Conservation (phyloP, 2,888 invertebrate genomes). For the Keiferia lycopersicella region DNA sequence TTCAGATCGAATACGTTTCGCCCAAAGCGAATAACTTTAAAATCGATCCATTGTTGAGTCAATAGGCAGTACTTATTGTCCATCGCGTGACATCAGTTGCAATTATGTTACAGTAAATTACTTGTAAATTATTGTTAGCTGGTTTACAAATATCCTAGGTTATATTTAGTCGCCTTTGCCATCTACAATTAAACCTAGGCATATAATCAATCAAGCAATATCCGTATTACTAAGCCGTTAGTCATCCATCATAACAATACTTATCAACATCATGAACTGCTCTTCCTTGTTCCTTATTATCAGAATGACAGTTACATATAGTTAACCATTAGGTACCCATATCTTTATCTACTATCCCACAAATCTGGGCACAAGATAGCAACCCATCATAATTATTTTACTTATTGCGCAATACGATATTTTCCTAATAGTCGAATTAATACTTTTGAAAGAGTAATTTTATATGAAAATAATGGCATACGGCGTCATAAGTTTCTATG, state of each 20-base stretch:
- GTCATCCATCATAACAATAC: not conserved
- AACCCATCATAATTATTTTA: not conserved
- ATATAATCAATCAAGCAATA: conserved; percentile 3
- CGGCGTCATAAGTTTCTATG: too few relatives aligned
- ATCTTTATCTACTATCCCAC: too few relatives aligned
- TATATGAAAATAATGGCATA: too few relatives aligned
- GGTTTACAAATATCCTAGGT: conserved; percentile 3
- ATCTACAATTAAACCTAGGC: not conserved
- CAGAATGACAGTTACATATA: too few relatives aligned
- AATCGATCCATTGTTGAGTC: not conserved
- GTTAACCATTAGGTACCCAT: too few relatives aligned
- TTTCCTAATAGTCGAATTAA: too few relatives aligned
- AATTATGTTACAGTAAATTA: conserved; percentile 4
- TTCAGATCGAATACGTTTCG: too few relatives aligned
- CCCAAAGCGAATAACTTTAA: not conserved
- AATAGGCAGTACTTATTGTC: not conserved
- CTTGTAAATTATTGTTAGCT: not conserved
- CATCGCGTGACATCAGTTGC: not conserved
- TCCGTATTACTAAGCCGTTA: not conserved
- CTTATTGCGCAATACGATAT: too few relatives aligned
- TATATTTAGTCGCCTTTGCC: not conserved
- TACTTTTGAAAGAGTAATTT: too few relatives aligned
- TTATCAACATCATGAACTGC: not conserved
- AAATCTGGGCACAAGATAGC: not conserved
- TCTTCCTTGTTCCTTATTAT: not conserved